A percentile compares a stretch with the other conserved stretches of the same genome.
Conservation (phyloP, 2,888 invertebrate species). For the Minunthozetes semirufus region DNA sequence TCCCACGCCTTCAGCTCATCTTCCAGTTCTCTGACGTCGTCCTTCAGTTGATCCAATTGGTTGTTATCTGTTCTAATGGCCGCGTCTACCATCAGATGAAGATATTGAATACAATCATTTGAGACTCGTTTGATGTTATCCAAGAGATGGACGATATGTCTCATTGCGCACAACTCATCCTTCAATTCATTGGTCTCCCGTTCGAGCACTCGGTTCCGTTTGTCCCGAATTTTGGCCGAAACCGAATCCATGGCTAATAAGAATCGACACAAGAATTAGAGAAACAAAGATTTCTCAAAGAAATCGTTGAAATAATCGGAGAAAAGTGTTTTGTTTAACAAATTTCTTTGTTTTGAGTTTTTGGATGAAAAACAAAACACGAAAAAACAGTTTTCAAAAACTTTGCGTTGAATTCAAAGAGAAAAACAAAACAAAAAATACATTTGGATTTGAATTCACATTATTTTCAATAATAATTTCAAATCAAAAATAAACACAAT, state of each 20-base stretch:
- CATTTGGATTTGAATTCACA: no score
- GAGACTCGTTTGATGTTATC: conserved; percentile 32
- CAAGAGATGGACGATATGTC: conserved; percentile 32
- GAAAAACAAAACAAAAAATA: no score
- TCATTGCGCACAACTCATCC: conserved; percentile 30
- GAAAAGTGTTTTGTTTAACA: no score
- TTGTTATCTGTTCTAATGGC: conserved; percentile 1
- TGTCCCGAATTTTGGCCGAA: conserved; percentile 1
- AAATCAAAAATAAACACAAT: no score
- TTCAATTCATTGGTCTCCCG: conserved; percentile 34
- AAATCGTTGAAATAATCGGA: no score
- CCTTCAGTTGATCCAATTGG: conserved; percentile 14
- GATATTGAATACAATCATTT: conserved; percentile 27
- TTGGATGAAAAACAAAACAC: no score
- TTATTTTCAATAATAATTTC: no score
- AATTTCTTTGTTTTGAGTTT: no score
- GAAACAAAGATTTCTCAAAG: no score
- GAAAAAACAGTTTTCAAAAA: no score
- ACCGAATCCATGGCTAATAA: conserved; percentile 4
- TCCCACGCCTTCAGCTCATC: conserved; percentile 32
- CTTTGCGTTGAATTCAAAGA: no score
- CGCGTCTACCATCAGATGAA: conserved; percentile 20
- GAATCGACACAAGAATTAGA: no score
- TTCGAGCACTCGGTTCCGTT: conserved; percentile 20
- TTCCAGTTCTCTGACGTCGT: conserved; percentile 26